Base-by-base conservation (phyloP, 2,888 invertebrate genomes). In the Lampropteryx suffumata region DNA sequence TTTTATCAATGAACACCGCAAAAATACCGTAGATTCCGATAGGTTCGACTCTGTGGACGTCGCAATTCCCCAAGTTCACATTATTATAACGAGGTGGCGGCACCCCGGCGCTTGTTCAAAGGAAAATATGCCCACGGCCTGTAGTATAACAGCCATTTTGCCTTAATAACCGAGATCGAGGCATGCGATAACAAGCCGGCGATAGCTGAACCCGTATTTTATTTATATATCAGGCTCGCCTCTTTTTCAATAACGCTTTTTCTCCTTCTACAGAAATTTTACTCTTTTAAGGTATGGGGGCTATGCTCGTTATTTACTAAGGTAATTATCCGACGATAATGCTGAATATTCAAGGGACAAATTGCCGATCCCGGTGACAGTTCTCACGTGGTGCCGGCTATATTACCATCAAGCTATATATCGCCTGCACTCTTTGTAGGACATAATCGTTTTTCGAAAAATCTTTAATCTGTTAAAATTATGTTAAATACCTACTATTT, bases 161-260 rank as follows among this genome's bases (percentile, higher is more conserved):
- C 78, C 72, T 79, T 86, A 89, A 87, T 85, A 82, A 78, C 82
- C 65, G 65, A 79, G 84, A 87, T 88, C 77, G 72, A 84, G 85
- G 88, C 89, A 88, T 89, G 85, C 89, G 89, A 90, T 89, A 90
- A 89, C 90, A 89, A 90, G 89, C 87, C 87, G 85, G 83, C 89
- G 89, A 90, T 90, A 89, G 86, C 86, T 89, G 86, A 88, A 88
- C 88, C 83, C 88, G 89, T 90, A 89, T 89, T 90, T 90, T 90
- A 90, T 89, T 90, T 90, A 89, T 89, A 88, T 84, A 86, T 86
- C 84, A 79, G 79, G 79, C 57, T 84, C 81, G 82, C 81, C 78
- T 85, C 84, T 85, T 90, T 90, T 90, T 89, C 88, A 88, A 90
- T 89, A 89, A 88, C 79, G 86, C 85, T 82, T 85, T 87, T 88